A percentile compares a stretch with the other conserved stretches of the same genome.
Evolutionary conservation across 2,888 invertebrate genomes (phyloP).

Genomic region (Drosophila bunnanda): DNA sequence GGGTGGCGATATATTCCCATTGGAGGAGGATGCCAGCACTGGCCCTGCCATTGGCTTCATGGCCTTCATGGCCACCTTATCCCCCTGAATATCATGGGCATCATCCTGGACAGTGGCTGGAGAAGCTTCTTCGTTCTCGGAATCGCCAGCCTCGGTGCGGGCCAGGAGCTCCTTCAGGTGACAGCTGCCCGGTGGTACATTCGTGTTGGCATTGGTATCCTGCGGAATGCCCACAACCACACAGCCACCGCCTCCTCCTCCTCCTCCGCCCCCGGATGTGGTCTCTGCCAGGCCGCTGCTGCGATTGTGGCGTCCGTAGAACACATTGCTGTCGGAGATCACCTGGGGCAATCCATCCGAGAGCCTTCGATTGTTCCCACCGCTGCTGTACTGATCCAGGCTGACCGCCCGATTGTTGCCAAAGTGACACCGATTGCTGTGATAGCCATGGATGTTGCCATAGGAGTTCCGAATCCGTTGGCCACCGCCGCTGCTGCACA

Average conservation of each 20-base stretch:
- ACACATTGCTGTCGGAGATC: constrained; percentile 85
- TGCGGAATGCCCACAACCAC: constrained; percentile 28
- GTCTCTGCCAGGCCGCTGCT: constrained; percentile 70
- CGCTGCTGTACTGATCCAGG: constrained; percentile 84
- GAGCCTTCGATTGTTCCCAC: constrained; percentile 82
- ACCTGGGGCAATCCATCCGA: constrained; percentile 85
- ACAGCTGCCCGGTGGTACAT: constrained; percentile 17
- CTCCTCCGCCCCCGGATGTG: not conserved
- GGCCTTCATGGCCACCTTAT: not conserved
- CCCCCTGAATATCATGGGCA: not conserved
- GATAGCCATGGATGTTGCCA: constrained; percentile 85
- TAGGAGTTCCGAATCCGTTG: constrained; percentile 84
- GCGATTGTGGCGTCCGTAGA: constrained; percentile 84
- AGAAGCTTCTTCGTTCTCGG: constrained; percentile 10
- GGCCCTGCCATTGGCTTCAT: not conserved
- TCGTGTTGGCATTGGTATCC: constrained; percentile 46
- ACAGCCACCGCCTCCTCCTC: constrained; percentile 1
- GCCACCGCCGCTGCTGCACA: constrained; percentile 84
- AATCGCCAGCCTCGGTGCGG: constrained; percentile 43
- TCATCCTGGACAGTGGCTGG: not conserved
- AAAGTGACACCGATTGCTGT: constrained; percentile 84
- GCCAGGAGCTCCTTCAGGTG: constrained; percentile 37
- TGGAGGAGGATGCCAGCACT: constrained; percentile 50
- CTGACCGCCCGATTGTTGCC: constrained; percentile 85
- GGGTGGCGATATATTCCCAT: constrained; percentile 78